Evolutionary conservation across 1,140 invertebrate genomes (phyloP), one percentile per base, ranked within the genome.

Genomic region (Steinernema feltiae): DNA sequence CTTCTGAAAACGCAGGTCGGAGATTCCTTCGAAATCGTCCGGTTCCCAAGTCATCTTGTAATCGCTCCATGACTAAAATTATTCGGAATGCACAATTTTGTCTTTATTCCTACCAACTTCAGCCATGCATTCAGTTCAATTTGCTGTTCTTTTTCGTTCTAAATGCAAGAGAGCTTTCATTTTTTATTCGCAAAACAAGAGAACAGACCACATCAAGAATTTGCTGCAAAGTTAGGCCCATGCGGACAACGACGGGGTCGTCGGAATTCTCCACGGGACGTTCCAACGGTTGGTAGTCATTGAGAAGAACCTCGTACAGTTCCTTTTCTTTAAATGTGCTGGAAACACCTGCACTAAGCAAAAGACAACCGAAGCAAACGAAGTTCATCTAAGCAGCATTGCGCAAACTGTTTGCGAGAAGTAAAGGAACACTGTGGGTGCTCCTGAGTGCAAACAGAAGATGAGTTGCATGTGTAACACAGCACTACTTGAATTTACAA

Each of bases 141-240:
- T 24, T 78, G 69, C 72, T 80, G 79, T 71, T 80, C 79, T 71
- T 80, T 80, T 32, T 80, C 79, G 53, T 80, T 78, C 70, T 78
- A 72, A 76, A 78, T 70, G 0, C 0, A 76, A 17, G 32, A 76
- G 18, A 76, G 41, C 30, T 75, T 30, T 17, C 12, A 76, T 71
- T 35, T 29, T 0, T 75, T n/a, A 12, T 76, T 17, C 76, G 48
- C n/a, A 7, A 69, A 3, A 78, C 12, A 30, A 78, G 24, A 75
- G 27, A 48, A 84, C 92, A 91, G 91, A 98, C 95, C 92, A 98
- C 95, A 90, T 98, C 95, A 88, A 99, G 97, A 88, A 98, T 97
- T 91, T 99, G 96, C 91, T 97, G 96, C 87, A 99, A 91, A 85
- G 94, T 97, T 88, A 98, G 91, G 87, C 95, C 94, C 90, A 99